These are phyloP conservation scores for Hydraecia micacea DNA, from an alignment of 2,888 invertebrate genomes.

Conservation along the genomic window DNA sequence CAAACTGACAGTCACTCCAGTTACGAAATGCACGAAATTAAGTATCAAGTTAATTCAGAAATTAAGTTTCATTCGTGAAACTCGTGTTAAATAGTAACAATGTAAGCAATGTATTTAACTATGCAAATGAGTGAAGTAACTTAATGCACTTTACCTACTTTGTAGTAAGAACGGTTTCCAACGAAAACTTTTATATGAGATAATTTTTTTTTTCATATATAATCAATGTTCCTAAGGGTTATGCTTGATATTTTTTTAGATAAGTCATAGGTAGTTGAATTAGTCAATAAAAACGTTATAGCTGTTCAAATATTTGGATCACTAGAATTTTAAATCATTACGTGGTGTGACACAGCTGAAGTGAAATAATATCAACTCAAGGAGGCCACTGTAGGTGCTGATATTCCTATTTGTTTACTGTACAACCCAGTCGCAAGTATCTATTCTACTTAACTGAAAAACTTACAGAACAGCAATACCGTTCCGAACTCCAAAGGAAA, in stretches of 20 bases:
- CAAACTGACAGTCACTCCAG: slow-evolving; percentile 30
- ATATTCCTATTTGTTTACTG: slow-evolving; percentile 1
- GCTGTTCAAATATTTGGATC: not conserved
- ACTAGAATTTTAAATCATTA: not conserved
- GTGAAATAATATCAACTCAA: not conserved
- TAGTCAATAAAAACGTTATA: not conserved
- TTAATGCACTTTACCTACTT: not conserved
- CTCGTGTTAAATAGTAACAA: not conserved
- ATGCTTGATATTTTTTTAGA: not conserved
- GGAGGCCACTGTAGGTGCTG: not conserved
- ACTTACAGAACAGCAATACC: slow-evolving; percentile 31
- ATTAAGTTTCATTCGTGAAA: slow-evolving; percentile 25
- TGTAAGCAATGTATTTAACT: slow-evolving; percentile 13
- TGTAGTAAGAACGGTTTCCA: not conserved
- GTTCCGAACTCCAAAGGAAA: slow-evolving; percentile 43
- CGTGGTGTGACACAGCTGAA: not conserved
- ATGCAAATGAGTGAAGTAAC: slow-evolving; percentile 14
- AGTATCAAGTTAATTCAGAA: slow-evolving; percentile 36
- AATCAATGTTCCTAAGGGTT: not conserved
- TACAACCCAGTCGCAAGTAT: not conserved
- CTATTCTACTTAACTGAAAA: slow-evolving; percentile 28
- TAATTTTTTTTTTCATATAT: not conserved
- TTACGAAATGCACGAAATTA: slow-evolving; percentile 22
- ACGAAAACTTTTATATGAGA: not conserved
- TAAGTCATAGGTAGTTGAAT: not conserved